Base-by-base conservation (phyloP, 2,797 vertebrate species). In the Alca torda region DNA sequence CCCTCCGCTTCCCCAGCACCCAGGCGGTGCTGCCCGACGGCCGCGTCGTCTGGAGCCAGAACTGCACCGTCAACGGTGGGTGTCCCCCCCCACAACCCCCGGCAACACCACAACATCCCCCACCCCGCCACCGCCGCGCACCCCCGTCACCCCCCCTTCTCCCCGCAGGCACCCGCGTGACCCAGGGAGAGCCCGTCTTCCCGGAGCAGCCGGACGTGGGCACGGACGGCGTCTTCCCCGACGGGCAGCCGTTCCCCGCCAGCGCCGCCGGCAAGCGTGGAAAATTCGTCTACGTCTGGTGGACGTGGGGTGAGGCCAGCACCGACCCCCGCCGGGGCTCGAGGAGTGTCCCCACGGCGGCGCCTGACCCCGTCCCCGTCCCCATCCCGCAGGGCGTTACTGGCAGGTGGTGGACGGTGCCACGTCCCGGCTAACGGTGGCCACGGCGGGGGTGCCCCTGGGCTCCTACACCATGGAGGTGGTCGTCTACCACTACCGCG, bases 381-480 rank as follows among this genome's bases (percentile, higher is more conserved):
- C 6, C n/a, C 4, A 2, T 25, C 37, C 87, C 31, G 20, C 97
- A 99, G 99, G 99, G 16, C 98, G 97, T 18, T 99, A 99, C 96
- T 99, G 99, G 99, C 99, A 99, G 98, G 98, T 99, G 91, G 98
- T 99, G 84, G 99, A 98, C 8, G 99, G 99, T 2, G 98, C 99
- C 0, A 97, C 98, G 10, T 99, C 99, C 24, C 98, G 91, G 48
- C 98, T 99, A 72, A 98, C 98, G 53, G 98, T 99, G 33, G 97
- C 97, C 26, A 99, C 99, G 30, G 98, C 97, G 21, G 98, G 98
- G 13, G 76, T 98, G 8, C 90, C 98, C 3, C 97, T 99, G 80
- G 99, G 99, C 91, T 99, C 99, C 92, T 99, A 99, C 96, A 98
- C 92, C 97, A 99, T 99, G 99, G 98, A 99, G 95, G 98, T 99